Evolutionary conservation across 1,140 invertebrate genomes (phyloP), one percentile per base, ranked within the genome.

Genomic region (Leptonema lineaticorne): DNA sequence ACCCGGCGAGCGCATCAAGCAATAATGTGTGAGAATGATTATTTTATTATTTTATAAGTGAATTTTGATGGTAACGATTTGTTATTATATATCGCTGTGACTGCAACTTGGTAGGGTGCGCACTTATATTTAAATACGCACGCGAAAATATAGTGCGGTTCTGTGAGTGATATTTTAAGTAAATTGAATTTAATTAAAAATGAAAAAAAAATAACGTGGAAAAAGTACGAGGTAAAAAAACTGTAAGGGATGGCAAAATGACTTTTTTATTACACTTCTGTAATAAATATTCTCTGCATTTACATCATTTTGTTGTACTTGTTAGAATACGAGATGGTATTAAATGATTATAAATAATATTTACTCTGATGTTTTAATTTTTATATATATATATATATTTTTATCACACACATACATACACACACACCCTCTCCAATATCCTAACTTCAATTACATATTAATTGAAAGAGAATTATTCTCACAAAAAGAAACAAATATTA

Each of bases 211-310:
- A 64, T 66, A 46, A 20, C n/a, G n/a, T n/a, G n/a, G n/a, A n/a
- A n/a, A n/a, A n/a, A n/a, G n/a, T n/a, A n/a, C n/a, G n/a, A n/a
- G n/a, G n/a, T n/a, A n/a, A n/a, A n/a, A n/a, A n/a, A 26, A 63
- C 27, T 68, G 59, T 72, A 69, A 67, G 70, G 70, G 70, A 72
- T 72, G 70, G 70, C 70, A 72, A 72, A 72, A 72, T 72, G 66
- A 72, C 64, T 69, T 67, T 66, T 58, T 67, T 72, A 72, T 72
- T 69, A 69, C 70, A 53, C 45, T 65, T n/a, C 64, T 69, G 70
- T 72, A 68, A 69, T 72, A 72, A 65, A 69, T 65, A 30, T 48
- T 65, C 57, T 67, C 64, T 66, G 53, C 41, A 56, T 59, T 65
- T 57, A 67, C 57, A 62, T 59, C 45, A 41, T 59, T 62, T 62